Conservation (phyloP, 53 echinoderm and acorn worm genomes). For the Crossaster papposus region DNA sequence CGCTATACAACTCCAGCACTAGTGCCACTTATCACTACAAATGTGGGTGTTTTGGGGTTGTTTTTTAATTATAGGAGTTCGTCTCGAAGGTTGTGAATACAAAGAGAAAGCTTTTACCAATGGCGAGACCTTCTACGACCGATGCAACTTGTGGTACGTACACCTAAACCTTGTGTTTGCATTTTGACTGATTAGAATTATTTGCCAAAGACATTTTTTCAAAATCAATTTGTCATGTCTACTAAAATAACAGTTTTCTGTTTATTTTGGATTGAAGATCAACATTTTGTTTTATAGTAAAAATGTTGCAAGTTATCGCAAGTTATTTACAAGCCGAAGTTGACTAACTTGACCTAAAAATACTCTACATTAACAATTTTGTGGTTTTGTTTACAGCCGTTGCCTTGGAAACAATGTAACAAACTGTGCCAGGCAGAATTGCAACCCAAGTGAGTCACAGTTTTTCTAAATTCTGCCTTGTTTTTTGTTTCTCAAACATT, state of each 20-base stretch:
- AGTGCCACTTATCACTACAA: not conserved
- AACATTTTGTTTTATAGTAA: no score
- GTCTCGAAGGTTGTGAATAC: slow-evolving; percentile 45
- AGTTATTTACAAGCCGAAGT: no score
- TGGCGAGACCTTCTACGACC: slow-evolving; percentile 38
- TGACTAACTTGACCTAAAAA: not conserved
- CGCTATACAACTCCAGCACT: no score
- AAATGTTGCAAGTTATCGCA: no score
- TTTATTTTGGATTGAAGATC: no score
- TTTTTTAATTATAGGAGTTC: slow-evolving; percentile 21
- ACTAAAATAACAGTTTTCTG: no score
- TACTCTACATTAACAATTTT: not conserved
- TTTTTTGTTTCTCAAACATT: not conserved
- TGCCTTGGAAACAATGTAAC: slow-evolving; percentile 50
- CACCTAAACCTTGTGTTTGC: not conserved
- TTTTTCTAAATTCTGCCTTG: not conserved
- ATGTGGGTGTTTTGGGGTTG: not conserved
- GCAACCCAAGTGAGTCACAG: slow-evolving; percentile 39
- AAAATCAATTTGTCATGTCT: not conserved
- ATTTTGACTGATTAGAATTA: not conserved
- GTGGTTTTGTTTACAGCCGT: slow-evolving; percentile 24
- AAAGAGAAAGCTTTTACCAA: slow-evolving; percentile 10
- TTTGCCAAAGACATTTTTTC: not conserved
- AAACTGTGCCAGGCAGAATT: slow-evolving; percentile 22
- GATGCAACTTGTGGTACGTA: slow-evolving; percentile 61